Evolutionary conservation across 2,797 vertebrate genomes (phyloP), one percentile per base, ranked within the genome.

Genomic region (Pyrrhura leucotis): DNA sequence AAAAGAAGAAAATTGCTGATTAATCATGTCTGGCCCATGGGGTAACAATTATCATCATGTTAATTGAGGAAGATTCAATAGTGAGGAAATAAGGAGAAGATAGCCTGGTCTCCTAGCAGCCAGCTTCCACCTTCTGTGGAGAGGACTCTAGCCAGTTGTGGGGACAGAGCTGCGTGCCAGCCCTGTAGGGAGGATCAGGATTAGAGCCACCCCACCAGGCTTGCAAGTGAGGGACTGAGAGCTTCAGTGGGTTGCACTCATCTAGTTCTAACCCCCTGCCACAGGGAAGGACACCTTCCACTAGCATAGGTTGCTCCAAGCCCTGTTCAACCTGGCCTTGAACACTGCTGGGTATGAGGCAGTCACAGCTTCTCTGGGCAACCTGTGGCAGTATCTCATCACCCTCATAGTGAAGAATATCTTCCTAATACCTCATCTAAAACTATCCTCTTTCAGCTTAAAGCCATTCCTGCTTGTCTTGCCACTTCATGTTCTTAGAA

Each of bases 21-120:
- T 95, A 97, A 97, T 97, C 91, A 97, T 96, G 88, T 88, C 96
- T 97, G 89, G 86, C 86, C 93, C 85, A 88, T 3, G 1, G 48
- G 75, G 42, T 85, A 95, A 88, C 73, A 61, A 96, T 92, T 95
- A 90, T 31, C 66, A 91, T 86, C 72, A 79, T 73, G 78, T 82
- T 95, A 93, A 85, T 67, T 82, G 68, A 68, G 45, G 53, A 85
- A 85, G 67, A 90, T 83, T 78, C 81, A 80, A 25, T 42, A 62
- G 39, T 5, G 28, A 89, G 44, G 75, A 91, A 84, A 88, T 22
- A 63, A 77, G 50, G 26, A 54, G 20, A 75, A 74, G 45, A 79
- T 37, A 29, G 50, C 21, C 44, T 89, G 65, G 31, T 78, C 26
- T 95, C 31, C 69, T 91, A 89, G 61, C 63, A 90, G n/a, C 18